Base-by-base conservation (phyloP, 2,888 invertebrate genomes). In the Megalurothrips usitatus region DNA sequence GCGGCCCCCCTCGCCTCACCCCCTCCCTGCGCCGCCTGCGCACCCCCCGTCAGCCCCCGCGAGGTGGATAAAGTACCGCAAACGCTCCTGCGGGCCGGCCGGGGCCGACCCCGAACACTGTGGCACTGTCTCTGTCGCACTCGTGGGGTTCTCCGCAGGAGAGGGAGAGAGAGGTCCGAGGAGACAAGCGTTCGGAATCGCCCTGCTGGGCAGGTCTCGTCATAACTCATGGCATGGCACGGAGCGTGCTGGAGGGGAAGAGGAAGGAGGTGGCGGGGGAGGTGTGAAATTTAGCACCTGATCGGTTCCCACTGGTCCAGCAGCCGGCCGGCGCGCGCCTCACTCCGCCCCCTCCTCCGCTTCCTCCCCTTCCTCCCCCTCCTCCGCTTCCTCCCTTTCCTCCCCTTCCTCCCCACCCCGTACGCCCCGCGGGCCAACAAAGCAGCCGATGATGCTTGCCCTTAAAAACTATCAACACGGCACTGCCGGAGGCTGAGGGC, bases 241-340 rank as follows among this genome's bases (percentile, higher is more conserved):
- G 34, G 34, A 43, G 34, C 34, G 34, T 43, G 34, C 34, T 43
- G 68, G 26, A 12, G 68, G 0, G 68, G 12, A 26, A 23, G 68
- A 8, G 68, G 23, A 26, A 23, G 68, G 26, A 10, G 23, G 26
- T 3, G 68, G 26, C 23, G 68, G 68, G 26, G 68, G 23, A 26
- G 68, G 68, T 75, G 68, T 75, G 68, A 75, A 75, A 26, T 75
- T 75, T 75, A 75, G 68, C 68, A 75, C 68, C 68, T 75, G 68
- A 75, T 75, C 68, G 68, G 68, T 75, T 75, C 68, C 68, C 68
- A 75, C 26, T 75, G 68, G 68, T 75, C 26, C 26, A 75, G 68
- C 23, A n/a, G 26, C 19, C 58, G 68, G 58, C 58, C 14, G 34
- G 34, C n/a, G 58, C 26, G 68, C 68, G 68, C 68, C 26, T 26